Evolutionary conservation across 2,888 invertebrate species (phyloP), one percentile per base, ranked within the genome.

Genomic region (Penaeus monodon): DNA sequence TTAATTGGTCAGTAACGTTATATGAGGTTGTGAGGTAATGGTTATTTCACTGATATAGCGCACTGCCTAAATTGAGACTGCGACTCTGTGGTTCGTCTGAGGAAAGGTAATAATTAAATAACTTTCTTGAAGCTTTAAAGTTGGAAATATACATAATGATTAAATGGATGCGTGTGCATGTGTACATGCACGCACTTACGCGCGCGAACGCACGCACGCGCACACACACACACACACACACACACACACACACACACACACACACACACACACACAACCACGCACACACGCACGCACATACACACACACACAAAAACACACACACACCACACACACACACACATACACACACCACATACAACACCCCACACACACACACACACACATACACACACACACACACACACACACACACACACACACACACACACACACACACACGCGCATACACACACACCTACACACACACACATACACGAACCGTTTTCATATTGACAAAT

Each of bases 211-310:
- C 77, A 77, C 77, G 22, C 77, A 77, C 77, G 33, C 77, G 22
- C 77, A 77, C 77, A 76, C 77, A 44, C 77, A 76, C 77, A 76
- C 77, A 44, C 77, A 76, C 77, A 76, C 77, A 44, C 77, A 76
- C 77, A 76, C 77, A 44, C 77, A 76, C 77, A 76, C 77, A 44
- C 77, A 76, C 77, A 76, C 77, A 44, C 77, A 76, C 77, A 76
- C 77, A 44, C 77, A 76, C 38, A 76, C 77, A 44, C 77, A 76
- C 77, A 33, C 33, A 33, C 33, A 33, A 6, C 4, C 33, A 33
- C 33, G 3, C 33, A 33, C 33, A 33, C 33, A 33, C 3, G 33
- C 76, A 44, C 76, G 14, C 76, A 33, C 33, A 33, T 3, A 33
- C 33, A 33, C 33, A 33, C 33, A 33, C 33, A 33, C 33, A 33